phyloP scores from a whole-genome alignment of 2,888 invertebrate genomes.

The Sericinus montela region DNA sequence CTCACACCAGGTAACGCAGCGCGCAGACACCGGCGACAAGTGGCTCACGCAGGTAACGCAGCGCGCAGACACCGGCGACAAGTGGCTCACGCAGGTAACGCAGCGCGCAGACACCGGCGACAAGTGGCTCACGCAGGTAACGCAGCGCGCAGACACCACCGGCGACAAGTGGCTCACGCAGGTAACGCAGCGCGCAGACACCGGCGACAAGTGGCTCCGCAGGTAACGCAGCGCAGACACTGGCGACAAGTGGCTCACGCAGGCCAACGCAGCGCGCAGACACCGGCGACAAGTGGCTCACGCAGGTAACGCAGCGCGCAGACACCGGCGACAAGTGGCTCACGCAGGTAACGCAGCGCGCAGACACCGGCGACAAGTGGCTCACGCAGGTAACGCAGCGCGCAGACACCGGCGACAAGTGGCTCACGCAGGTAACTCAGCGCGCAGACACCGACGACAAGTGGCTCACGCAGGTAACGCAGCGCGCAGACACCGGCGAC shows the following conservation, averaged over 20 bases:
- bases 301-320: slow-evolving; percentile 75
- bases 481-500: slow-evolving; percentile 82
- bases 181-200: slow-evolving; percentile 34
- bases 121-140: too few species aligned
- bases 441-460: slow-evolving; percentile 85
- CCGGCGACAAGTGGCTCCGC: background rate
- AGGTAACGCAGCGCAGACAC: background rate
- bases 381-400: slow-evolving; percentile 78
- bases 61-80: slow-evolving; percentile 83
- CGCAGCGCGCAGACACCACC: slow-evolving; percentile 86
- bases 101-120: too few species aligned
- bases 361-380: background rate
- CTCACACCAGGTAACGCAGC: slow-evolving; percentile 95
- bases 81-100: slow-evolving; percentile 94
- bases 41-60: slow-evolving; percentile 92
- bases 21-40: slow-evolving; percentile 89
- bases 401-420: slow-evolving; percentile 89
- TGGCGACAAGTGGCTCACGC: too few species aligned
- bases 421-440: slow-evolving; percentile 93
- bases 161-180: slow-evolving; percentile 84
- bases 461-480: slow-evolving; percentile 78
- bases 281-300: background rate
- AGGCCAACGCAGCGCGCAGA: background rate
- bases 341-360: background rate
- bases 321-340: slow-evolving; percentile 86